Evolutionary conservation across 2,113 vertebrate species (phyloP), one percentile per base, ranked within the genome.

Genomic region (human): DNA sequence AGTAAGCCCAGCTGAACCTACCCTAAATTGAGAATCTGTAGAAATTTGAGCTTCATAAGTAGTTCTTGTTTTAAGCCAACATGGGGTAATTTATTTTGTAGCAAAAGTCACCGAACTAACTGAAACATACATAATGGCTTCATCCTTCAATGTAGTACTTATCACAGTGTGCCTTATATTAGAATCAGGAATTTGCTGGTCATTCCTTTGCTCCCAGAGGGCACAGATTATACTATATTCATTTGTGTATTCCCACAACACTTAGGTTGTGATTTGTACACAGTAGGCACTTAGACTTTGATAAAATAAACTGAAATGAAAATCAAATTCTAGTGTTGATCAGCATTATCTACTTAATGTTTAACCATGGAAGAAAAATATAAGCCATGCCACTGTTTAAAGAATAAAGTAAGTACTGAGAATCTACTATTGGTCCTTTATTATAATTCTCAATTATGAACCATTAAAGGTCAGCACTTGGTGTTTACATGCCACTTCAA

Each of bases 251-350:
- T 84, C 61, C 52, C 48, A 70, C 0, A 89, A 27, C 12, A 88
- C 35, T n/a, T 90, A 75, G 32, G 38, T 12, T 85, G 17, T 83
- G 14, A 55, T 95, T 40, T 83, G 18, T 80, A 52, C 25, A 84
- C 3, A 40, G 32, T 0, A 93, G 79, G 25, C 25, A 83, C 55
- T 87, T 80, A 79, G 27, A 88, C 27, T 79, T 23, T 79, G 73
- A 86, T 82, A 57, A 90, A 90, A 89, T 89, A 84, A 90, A 96
- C 8, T 83, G 59, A 96, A 94, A 70, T 80, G 35, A 93, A 97
- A 87, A 94, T 72, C 32, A 89, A 76, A 72, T 83, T 83, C 73
- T 84, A 20, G 30, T 75, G 4, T 48, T 87, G 38, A 80, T 25
- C 10, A 72, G n/a, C 23, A 83, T 78, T 76, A 66, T 75, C n/a